A percentile compares a stretch with the other conserved stretches of the same genome.
Evolutionary conservation across 2,797 vertebrate genomes (phyloP).

Genomic region (Kryptopterus vitreolus): DNA sequence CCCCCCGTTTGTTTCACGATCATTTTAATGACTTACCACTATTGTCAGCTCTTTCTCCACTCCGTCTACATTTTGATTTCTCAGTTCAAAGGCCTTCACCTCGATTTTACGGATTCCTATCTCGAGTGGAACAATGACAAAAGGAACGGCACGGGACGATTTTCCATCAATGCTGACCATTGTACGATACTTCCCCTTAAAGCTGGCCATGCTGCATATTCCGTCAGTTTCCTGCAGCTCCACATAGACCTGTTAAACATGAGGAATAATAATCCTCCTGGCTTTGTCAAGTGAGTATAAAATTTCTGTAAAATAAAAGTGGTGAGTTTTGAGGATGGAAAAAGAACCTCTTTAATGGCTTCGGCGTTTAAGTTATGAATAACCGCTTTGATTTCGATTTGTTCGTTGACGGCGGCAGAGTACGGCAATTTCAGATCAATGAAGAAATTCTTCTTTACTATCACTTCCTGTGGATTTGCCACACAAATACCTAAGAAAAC

Average conservation of each 20-base stretch:
- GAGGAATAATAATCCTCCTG: neutral
- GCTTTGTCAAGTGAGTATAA: neutral
- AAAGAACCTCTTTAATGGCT: neutral
- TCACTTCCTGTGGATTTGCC: slow-evolving; percentile 77
- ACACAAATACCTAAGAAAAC: slow-evolving; percentile 79
- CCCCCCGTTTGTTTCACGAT: too few species aligned
- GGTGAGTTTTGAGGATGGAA: neutral
- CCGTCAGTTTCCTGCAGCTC: neutral
- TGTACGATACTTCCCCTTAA: neutral
- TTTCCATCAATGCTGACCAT: neutral
- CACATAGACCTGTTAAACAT: neutral
- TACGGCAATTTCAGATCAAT: slow-evolving; percentile 84
- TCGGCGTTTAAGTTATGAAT: slow-evolving; percentile 33
- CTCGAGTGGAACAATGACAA: neutral
- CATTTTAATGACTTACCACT: neutral
- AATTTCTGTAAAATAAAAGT: neutral
- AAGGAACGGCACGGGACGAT: neutral
- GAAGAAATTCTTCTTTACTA: slow-evolving; percentile 80
- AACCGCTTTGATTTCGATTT: slow-evolving; percentile 84
- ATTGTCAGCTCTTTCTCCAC: neutral
- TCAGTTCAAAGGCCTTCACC: neutral
- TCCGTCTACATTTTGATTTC: neutral
- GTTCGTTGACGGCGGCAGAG: slow-evolving; percentile 84
- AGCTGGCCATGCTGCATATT: slow-evolving; percentile 8
- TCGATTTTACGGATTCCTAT: neutral